Base-by-base conservation (phyloP, 2,888 invertebrate species). In the Petrolisthes manimaculis region DNA sequence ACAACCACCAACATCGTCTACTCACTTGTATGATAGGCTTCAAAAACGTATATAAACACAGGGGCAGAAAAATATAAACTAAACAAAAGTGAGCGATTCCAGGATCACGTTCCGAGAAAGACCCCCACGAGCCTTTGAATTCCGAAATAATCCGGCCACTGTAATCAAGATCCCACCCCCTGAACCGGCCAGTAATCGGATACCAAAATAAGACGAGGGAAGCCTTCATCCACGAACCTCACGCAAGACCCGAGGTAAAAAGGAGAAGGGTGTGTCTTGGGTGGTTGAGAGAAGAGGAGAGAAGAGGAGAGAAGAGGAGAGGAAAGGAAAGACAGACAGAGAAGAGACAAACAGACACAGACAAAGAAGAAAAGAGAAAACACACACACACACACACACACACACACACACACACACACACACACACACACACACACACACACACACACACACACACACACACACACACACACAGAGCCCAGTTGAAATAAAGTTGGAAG, bases 81-180 rank as follows among this genome's bases (percentile, higher is more conserved):
- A 37, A 37, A 37, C 37, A 37, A 37, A 37, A 37, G 37, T 37
- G 37, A 37, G 37, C 37, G 37, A 37, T 37, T 37, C 37, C 2
- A 1, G 37, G 37, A 37, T 37, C 2, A 37, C 37, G 37, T 37
- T 37, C 37, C 18, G n/a, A n/a, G 71, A 71, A 71, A 71, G 71
- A 71, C 61, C 18, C 61, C 71, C 71, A n/a, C 14, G n/a, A 71
- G 71, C 71, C 71, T 71, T n/a, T n/a, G 14, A 71, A 71, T n/a
- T 71, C 18, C 6, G 71, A 71, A 71, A n/a, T 71, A n/a, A 71
- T 71, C 71, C 71, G 14, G 21, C 71, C 53, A 77, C 77, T 77
- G 51, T 77, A 77, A 51, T 77, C 77, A 77, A 51, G 71, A 12
- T 71, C 71, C 53, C 77, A 77, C 53, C 77, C 77, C 51, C 77